Evolutionary conservation across 2,113 vertebrate genomes (phyloP).

Genomic region (Prolemur simus): DNA sequence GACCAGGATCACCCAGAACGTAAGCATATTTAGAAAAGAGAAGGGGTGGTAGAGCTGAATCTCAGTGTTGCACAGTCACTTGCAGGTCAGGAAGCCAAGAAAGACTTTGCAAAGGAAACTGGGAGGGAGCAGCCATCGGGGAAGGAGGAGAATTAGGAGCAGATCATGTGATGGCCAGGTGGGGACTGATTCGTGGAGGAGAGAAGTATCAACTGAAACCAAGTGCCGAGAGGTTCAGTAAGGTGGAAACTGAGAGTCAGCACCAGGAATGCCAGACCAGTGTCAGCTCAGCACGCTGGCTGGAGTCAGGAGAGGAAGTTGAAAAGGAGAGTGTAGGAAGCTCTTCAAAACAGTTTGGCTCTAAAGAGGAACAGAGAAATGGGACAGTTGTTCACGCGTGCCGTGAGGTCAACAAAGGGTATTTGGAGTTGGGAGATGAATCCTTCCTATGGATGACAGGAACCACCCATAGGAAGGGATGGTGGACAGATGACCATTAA

Average conservation of each 20-base stretch:
- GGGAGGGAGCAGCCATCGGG: not conserved
- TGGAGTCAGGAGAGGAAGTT: not conserved
- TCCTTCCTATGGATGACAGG: not conserved
- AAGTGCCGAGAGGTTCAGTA: not conserved
- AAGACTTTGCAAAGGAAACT: not conserved
- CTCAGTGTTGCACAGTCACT: no score
- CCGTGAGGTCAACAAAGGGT: not conserved
- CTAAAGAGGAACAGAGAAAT: not conserved
- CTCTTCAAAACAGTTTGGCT: not conserved
- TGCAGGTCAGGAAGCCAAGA: not conserved
- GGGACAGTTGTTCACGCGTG: not conserved
- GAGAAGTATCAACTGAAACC: not conserved
- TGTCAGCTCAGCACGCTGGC: not conserved
- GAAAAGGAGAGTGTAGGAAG: not conserved
- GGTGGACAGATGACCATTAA: not conserved
- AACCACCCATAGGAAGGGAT: not conserved
- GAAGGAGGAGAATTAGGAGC: not conserved
- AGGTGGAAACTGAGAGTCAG: not conserved
- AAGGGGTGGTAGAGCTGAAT: not conserved
- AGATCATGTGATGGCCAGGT: not conserved
- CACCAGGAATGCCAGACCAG: not conserved
- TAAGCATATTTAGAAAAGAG: not conserved
- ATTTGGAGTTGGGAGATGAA: not conserved
- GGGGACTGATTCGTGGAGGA: not conserved
- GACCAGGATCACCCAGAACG: not conserved